Base-by-base conservation (phyloP, 2,888 invertebrate species). In the Andrena bucephala region DNA sequence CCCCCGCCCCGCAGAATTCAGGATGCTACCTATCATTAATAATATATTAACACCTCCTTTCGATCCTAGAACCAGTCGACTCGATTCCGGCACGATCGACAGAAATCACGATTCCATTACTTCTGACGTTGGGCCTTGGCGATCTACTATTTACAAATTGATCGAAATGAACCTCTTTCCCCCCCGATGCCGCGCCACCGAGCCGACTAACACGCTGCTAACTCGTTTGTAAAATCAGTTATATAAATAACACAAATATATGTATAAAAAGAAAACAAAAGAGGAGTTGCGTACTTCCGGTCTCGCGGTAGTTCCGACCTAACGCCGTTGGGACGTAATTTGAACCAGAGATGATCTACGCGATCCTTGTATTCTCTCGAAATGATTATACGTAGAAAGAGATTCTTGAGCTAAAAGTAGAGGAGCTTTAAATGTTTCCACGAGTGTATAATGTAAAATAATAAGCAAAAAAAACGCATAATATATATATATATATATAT, bases 31-130 rank as follows among this genome's bases (percentile, higher is more conserved):
- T 42, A 73, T 33, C 36, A 66, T 42, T 42, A 70, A 78, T 81
- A 66, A 71, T 72, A 57, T 72, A 80, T 72, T 65, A 72, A 78
- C 57, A 73, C 59, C 16, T 29, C 42, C 10, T n/a, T 59, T 78
- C 63, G 42, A 78, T 42, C 78, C 78, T 81, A 81, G 72, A 81
- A 78, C 78, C 81, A 81, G 78, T 68, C 72, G 29, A 72, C n/a
- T 68, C 48, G 20, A 69, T 60, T 31, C 27, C 33, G 16, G 42
- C 29, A 65, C 20, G 42, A 77, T 71, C 68, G 65, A 72, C 78
- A 68, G 67, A 52, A 20, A 20, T n/a, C 48, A 63, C 52, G 16
- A 59, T 57, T 50, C 27, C 20, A 36, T 54, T 42, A 48, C 4
- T 29, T 71, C 27, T 60, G 52, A 52, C 29, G n/a, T 27, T 71